A percentile compares a stretch with the other conserved stretches of the same genome.
phyloP scores from a whole-genome alignment of 2,113 vertebrate species.

The Tiliqua scincoides region DNA sequence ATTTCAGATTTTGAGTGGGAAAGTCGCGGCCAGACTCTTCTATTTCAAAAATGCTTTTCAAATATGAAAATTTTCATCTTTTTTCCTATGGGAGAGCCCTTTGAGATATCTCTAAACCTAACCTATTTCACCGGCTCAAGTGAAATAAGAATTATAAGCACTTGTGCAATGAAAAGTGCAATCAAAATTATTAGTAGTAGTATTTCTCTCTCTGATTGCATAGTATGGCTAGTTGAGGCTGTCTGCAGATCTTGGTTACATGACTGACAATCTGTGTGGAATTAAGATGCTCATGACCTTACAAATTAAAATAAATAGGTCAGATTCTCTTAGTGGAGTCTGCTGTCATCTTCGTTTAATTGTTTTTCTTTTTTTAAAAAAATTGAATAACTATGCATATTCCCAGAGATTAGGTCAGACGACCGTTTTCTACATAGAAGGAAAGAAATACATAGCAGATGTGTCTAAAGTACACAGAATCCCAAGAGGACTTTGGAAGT shows the following conservation, averaged over 20 bases:
- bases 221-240: background rate
- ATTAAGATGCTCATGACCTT: slow-evolving; percentile 28
- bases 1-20: too few species aligned
- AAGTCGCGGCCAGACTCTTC: background rate
- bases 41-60: background rate
- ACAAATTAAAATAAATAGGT: slow-evolving; percentile 37
- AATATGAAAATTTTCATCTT: background rate
- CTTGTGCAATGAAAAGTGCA: background rate
- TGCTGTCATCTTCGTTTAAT: background rate
- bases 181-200: background rate
- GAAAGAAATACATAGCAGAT: background rate
- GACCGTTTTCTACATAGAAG: background rate
- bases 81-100: background rate
- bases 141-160: background rate
- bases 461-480: background rate
- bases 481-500: background rate
- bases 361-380: background rate
- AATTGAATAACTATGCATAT: slow-evolving; percentile 2
- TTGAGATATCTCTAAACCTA: background rate
- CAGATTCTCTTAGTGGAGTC: slow-evolving; percentile 27
- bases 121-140: background rate
- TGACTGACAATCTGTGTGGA: slow-evolving; percentile 36
- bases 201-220: slow-evolving; percentile 7
- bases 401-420: background rate
- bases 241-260: background rate